These are phyloP conservation scores for Australoheros scitulus DNA, from an alignment of 2,113 vertebrate species.

Conservation along the genomic window DNA sequence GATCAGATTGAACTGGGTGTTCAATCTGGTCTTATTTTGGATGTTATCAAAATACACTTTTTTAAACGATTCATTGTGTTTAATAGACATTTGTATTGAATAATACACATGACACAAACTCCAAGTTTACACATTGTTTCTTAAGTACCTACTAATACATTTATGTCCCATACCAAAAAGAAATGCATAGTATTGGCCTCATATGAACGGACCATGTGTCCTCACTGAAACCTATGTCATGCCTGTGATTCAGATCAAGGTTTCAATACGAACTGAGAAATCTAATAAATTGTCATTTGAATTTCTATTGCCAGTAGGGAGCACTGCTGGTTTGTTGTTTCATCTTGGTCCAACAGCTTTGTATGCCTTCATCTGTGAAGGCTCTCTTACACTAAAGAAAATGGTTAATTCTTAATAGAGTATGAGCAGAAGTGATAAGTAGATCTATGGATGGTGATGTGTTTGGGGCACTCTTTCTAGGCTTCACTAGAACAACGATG, in stretches of 20 bases:
- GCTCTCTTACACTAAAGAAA: neutral
- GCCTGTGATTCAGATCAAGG: neutral
- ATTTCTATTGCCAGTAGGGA: conserved; percentile 50
- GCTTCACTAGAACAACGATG: neutral
- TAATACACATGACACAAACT: neutral
- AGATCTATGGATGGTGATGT: neutral
- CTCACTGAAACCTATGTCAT: neutral
- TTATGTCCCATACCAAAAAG: neutral
- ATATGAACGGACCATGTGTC: neutral
- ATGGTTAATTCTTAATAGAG: neutral
- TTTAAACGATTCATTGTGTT: neutral
- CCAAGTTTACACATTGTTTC: neutral
- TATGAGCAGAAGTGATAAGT: neutral
- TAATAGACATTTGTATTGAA: neutral
- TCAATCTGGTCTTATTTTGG: neutral
- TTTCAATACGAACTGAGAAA: neutral
- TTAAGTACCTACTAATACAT: neutral
- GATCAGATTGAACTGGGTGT: neutral
- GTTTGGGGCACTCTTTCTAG: neutral
- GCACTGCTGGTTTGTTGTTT: conserved; percentile 37
- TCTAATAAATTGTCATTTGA: neutral
- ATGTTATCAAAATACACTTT: neutral
- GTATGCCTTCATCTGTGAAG: neutral
- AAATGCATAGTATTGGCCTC: neutral
- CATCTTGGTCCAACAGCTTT: neutral